A percentile compares a stretch with the other conserved stretches of the same genome.
phyloP scores from a whole-genome alignment of 2,888 invertebrate species.

The Deilephila porcellus region DNA sequence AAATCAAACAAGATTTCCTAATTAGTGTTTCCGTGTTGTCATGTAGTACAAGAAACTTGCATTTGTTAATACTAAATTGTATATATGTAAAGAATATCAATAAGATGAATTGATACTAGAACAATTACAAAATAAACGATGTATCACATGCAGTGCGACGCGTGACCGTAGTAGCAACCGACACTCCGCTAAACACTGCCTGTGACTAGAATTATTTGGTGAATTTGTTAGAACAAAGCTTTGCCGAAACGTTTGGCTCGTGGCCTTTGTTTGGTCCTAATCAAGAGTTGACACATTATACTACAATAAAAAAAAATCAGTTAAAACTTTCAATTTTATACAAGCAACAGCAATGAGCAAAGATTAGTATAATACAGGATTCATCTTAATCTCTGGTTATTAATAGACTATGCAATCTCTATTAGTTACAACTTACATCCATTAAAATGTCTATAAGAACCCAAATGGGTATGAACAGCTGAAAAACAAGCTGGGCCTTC shows the following conservation, averaged over 20 bases:
- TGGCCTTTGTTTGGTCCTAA: neutral
- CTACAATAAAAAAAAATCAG: no score
- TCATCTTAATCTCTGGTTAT: no score
- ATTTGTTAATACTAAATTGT: conserved; percentile 22
- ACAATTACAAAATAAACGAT: conserved; percentile 11
- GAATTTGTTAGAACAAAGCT: neutral
- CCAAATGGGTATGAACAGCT: no score
- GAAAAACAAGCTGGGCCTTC: no score
- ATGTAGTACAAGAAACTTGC: conserved; percentile 22
- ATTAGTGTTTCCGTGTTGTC: conserved; percentile 22
- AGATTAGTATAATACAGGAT: no score
- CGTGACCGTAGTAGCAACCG: conserved; percentile 17
- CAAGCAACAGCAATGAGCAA: no score
- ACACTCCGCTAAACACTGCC: conserved; percentile 17
- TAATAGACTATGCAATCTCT: no score
- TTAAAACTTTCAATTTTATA: no score
- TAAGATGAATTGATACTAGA: conserved; percentile 1
- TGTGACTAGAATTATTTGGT: conserved; percentile 25
- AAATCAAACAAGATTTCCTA: conserved; percentile 22
- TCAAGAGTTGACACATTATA: no score
- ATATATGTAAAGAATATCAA: conserved; percentile 27
- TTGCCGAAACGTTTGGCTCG: neutral
- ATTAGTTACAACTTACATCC: no score
- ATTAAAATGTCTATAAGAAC: no score
- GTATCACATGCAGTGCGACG: conserved; percentile 18